phyloP scores from a whole-genome alignment of 2,113 vertebrate genomes.

The Romanogobio albipinnatus region DNA sequence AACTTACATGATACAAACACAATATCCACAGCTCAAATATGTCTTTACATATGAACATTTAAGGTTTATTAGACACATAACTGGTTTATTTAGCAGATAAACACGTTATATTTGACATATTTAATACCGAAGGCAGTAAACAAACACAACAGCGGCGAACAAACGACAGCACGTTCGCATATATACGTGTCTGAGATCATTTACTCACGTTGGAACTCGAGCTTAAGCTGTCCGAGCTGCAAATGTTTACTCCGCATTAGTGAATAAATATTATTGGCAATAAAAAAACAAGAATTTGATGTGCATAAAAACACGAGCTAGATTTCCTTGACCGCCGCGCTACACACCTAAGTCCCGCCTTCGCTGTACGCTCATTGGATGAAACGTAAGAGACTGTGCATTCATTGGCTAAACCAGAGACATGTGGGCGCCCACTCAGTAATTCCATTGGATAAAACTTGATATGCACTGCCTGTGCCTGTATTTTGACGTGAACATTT shows the following conservation, averaged over 20 bases:
- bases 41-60: not conserved
- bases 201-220: not conserved
- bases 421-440: not conserved
- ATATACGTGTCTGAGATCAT: too few relatives aligned
- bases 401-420: conserved; percentile 10
- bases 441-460: conserved; percentile 21
- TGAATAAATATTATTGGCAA: not conserved
- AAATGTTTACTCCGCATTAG: not conserved
- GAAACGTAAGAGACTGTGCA: not conserved
- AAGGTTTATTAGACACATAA: not conserved
- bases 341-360: not conserved
- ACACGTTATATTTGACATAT: not conserved
- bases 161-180: not conserved
- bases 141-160: not conserved
- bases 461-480: not conserved
- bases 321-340: conserved; percentile 31
- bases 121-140: not conserved
- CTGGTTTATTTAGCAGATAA: not conserved
- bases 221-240: not conserved
- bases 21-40: not conserved
- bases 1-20: not conserved
- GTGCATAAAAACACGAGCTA: not conserved
- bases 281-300: not conserved
- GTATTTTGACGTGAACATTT: not conserved
- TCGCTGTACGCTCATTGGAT: conserved; percentile 23